Conservation (phyloP, 1,140 invertebrate species). For the Phortica variegata region DNA sequence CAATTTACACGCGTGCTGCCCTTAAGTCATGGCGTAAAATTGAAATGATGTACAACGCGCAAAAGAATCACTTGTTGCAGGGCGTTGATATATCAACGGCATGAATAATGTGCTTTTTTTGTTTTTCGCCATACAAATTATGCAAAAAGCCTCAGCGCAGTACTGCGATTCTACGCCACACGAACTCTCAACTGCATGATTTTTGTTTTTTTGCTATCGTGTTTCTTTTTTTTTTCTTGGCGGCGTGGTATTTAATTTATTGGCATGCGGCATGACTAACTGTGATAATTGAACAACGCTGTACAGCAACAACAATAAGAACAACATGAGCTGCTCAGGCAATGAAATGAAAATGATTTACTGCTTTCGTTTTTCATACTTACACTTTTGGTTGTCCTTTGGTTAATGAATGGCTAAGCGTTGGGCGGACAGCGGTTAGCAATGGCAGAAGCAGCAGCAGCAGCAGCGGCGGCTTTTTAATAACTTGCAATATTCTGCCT, state of each 20-base stretch:
- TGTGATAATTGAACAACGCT: slow-evolving; percentile 44
- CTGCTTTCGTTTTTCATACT: background rate
- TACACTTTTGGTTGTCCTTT: slow-evolving; percentile 3
- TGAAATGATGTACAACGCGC: slow-evolving; percentile 2
- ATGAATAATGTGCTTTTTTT: background rate
- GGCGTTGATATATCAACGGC: background rate
- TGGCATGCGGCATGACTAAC: background rate
- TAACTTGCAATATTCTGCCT: no score
- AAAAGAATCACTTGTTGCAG: background rate
- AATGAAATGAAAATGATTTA: slow-evolving; percentile 53
- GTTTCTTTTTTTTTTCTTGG: no score
- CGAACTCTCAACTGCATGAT: background rate
- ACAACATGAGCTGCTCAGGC: no score
- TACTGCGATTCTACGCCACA: background rate
- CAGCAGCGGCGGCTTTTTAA: no score
- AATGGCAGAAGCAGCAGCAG: no score
- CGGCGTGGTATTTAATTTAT: background rate
- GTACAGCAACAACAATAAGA: slow-evolving; percentile 33
- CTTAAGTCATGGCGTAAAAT: slow-evolving; percentile 10
- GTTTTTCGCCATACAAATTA: no score
- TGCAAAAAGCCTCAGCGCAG: no score
- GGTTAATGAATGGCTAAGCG: background rate
- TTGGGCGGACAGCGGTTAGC: background rate
- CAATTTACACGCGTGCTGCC: slow-evolving; percentile 15
- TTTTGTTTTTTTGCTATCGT: background rate